phyloP scores from a whole-genome alignment of 1,140 invertebrate species.

The Halyomorpha halys region DNA sequence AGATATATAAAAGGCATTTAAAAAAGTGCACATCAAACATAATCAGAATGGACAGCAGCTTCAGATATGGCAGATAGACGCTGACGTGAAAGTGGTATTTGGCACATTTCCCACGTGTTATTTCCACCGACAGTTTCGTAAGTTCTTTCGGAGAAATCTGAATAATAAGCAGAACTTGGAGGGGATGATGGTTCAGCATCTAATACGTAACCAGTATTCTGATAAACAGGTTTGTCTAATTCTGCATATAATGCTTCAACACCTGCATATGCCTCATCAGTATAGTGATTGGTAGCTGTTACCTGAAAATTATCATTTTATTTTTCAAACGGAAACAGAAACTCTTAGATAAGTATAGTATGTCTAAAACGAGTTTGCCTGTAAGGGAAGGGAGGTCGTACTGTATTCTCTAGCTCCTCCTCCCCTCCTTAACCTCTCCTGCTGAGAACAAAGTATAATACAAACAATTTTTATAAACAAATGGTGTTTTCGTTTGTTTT shows the following conservation, averaged over 20 bases:
- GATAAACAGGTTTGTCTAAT: conserved; percentile 55
- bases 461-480: too few species aligned
- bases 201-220: conserved; percentile 56
- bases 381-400: too few species aligned
- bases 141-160: conserved; percentile 48
- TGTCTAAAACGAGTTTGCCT: too few species aligned
- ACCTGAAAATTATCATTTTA: background rate
- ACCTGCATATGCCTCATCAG: conserved; percentile 48
- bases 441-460: too few species aligned
- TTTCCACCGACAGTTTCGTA: conserved; percentile 45
- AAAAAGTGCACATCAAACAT: conserved; percentile 36
- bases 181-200: conserved; percentile 51
- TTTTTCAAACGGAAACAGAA: too few species aligned
- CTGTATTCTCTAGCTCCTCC: too few species aligned
- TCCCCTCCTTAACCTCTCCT: too few species aligned
- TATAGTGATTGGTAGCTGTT: conserved; percentile 54
- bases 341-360: too few species aligned
- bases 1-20: too few species aligned
- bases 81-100: conserved; percentile 35
- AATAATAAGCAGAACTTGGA: conserved; percentile 59
- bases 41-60: conserved; percentile 48
- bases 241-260: conserved; percentile 54
- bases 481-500: too few species aligned
- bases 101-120: conserved; percentile 34
- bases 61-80: conserved; percentile 55